Percentiles rank a stretch among this genome's conserved stretches.
Conservation (phyloP, 1,140 invertebrate genomes). For the Diorhabda carinulata region DNA sequence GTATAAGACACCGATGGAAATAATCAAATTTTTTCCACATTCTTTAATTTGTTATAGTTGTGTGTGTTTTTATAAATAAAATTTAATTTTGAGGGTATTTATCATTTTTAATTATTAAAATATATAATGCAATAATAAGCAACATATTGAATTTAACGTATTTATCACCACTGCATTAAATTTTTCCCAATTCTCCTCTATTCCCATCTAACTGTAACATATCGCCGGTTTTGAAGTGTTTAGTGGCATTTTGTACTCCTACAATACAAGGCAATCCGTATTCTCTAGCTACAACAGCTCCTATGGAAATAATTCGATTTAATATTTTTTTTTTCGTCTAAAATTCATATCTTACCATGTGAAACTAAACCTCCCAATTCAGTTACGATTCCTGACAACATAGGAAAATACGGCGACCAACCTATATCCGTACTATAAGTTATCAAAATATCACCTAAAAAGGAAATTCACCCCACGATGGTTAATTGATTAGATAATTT, state of each 20-base stretch:
- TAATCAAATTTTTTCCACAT: no score
- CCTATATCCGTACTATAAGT: constrained; percentile 78
- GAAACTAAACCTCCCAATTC: constrained; percentile 83
- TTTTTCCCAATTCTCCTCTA: constrained; percentile 29
- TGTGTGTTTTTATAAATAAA: no score
- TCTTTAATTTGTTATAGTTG: no score
- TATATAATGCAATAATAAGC: no score
- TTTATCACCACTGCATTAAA: neutral
- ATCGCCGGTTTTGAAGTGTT: constrained; percentile 66
- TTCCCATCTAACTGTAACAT: constrained; percentile 48
- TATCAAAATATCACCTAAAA: constrained; percentile 70
- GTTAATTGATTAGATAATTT: neutral
- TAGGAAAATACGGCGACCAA: constrained; percentile 84
- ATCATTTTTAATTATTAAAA: no score
- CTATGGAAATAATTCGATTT: constrained; percentile 46
- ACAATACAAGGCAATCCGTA: constrained; percentile 82
- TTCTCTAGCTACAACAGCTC: constrained; percentile 83
- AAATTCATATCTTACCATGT: constrained; percentile 58
- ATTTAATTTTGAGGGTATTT: no score
- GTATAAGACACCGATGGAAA: no score
- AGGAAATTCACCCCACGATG: constrained; percentile 14
- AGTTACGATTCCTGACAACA: constrained; percentile 75
- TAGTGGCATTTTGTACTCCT: constrained; percentile 65
- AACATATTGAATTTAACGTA: no score
- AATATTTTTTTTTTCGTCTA: neutral